phyloP scores from a whole-genome alignment of 2,113 vertebrate species.

The Prolemur simus region DNA sequence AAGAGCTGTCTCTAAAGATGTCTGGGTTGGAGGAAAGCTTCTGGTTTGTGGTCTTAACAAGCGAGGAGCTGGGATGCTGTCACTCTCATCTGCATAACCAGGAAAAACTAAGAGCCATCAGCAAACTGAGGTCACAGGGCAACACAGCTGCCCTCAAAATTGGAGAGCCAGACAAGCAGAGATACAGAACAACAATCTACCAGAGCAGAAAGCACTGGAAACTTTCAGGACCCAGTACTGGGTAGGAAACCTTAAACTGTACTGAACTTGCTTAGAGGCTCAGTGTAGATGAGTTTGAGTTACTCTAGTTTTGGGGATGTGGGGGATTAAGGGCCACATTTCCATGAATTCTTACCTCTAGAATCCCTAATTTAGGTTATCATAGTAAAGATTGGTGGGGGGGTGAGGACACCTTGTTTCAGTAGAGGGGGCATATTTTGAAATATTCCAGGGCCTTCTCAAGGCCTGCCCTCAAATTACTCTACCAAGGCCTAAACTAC shows the following conservation, averaged over 20 bases:
- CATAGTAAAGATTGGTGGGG: not conserved
- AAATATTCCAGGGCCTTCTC: not conserved
- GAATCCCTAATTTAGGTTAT: not conserved
- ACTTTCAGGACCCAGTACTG: not conserved
- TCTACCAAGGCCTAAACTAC: not conserved
- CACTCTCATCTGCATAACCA: not conserved
- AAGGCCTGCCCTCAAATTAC: not conserved
- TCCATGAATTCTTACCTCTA: not conserved
- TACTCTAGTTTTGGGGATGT: not conserved
- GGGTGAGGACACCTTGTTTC: not conserved
- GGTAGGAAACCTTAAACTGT: not conserved
- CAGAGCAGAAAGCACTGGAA: not conserved
- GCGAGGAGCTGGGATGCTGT: not conserved
- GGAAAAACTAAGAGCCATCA: not conserved
- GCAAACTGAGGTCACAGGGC: not conserved
- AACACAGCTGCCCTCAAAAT: not conserved
- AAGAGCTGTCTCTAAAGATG: not conserved
- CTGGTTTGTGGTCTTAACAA: not conserved
- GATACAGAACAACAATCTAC: not conserved
- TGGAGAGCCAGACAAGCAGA: not conserved
- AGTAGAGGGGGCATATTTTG: not conserved
- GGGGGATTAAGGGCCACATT: not conserved
- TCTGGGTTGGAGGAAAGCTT: not conserved
- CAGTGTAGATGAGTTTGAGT: not conserved
- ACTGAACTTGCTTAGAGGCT: not conserved